Evolutionary conservation across 2,888 invertebrate genomes (phyloP).

Genomic region (Apamea epomidion): DNA sequence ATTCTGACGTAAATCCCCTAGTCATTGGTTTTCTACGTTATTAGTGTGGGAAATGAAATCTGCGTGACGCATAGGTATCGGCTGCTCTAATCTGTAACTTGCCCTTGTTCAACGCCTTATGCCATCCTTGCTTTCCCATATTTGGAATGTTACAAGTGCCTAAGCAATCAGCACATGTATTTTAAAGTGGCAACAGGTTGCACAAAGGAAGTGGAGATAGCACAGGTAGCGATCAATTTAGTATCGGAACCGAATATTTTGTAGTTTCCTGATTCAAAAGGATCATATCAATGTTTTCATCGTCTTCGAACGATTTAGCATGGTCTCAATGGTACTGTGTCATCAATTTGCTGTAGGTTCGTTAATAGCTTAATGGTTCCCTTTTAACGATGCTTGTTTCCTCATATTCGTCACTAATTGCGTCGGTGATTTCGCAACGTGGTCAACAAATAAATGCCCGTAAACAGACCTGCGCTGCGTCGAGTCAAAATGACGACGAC

Average conservation of each 20-base stretch:
- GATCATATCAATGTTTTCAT: conserved; percentile 13
- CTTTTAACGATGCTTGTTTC: conserved; percentile 34
- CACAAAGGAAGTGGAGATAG: conserved; percentile 48
- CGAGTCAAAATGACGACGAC: conserved; percentile 14
- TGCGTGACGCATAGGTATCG: conserved; percentile 47
- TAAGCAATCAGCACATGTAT: conserved; percentile 53
- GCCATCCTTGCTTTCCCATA: conserved; percentile 56
- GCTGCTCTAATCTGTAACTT: conserved; percentile 41
- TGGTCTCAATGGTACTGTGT: conserved; percentile 30
- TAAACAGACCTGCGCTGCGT: background rate
- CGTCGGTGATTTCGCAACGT: conserved; percentile 29
- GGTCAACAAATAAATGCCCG: conserved; percentile 27
- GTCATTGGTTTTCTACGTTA: conserved; percentile 22
- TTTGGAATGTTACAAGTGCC: conserved; percentile 52
- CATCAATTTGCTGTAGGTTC: conserved; percentile 37
- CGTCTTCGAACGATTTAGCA: conserved; percentile 13
- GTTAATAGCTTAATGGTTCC: conserved; percentile 39
- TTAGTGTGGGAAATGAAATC: conserved; percentile 45
- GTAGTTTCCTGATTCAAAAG: conserved; percentile 37
- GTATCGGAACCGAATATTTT: conserved; percentile 45
- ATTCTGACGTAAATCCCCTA: conserved; percentile 47
- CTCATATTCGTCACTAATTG: conserved; percentile 40
- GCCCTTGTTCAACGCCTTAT: conserved; percentile 53
- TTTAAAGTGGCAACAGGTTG: conserved; percentile 43
- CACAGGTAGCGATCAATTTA: conserved; percentile 47